Base-by-base conservation (phyloP, 2,888 invertebrate genomes). In the Aelia acuminata region DNA sequence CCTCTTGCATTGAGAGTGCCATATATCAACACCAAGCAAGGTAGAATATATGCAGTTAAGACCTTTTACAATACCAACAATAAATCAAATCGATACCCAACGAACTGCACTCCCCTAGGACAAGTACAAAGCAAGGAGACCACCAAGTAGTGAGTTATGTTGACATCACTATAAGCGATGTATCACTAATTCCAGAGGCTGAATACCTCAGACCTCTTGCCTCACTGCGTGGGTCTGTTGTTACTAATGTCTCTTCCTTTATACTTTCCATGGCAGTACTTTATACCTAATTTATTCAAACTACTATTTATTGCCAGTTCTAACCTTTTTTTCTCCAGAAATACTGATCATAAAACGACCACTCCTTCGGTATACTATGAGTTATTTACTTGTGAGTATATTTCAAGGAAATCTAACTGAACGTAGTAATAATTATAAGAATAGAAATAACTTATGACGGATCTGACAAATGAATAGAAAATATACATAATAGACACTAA, bases 271-370 rank as follows among this genome's bases (percentile, higher is more conserved):
- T 35, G 31, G 18, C 35, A 70, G 35, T 70, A 70, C 31, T 70
- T 70, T 70, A 70, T 70, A 35, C 7, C 31, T 70, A 35, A 70
- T 70, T 35, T 70, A 70, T 70, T 70, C 63, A 70, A 70, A 35
- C 63, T 20, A 35, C 63, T 70, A 70, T 70, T 70, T 70, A 70
- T 70, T 35, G 31, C 35, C 63, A 35, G 35, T 35, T 18, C 63
- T 31, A 18, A n/a, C 35, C 31, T 1, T 70, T 18, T 35, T 70
- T 13, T 35, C 5, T 18, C 18, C 5, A 31, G 63, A 15, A 57
- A 15, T 57, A 31, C 26, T 26, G 57, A 8, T 18, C 63, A 20
- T 70, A 70, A 35, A 35, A 35, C 35, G 31, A 26, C 57, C 26
- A 7, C 35, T 35, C 26, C 57, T 15, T 57, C 26, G 26, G 57